Conservation (phyloP, 2,888 invertebrate species). For the Orthonychiurus folsomi region DNA sequence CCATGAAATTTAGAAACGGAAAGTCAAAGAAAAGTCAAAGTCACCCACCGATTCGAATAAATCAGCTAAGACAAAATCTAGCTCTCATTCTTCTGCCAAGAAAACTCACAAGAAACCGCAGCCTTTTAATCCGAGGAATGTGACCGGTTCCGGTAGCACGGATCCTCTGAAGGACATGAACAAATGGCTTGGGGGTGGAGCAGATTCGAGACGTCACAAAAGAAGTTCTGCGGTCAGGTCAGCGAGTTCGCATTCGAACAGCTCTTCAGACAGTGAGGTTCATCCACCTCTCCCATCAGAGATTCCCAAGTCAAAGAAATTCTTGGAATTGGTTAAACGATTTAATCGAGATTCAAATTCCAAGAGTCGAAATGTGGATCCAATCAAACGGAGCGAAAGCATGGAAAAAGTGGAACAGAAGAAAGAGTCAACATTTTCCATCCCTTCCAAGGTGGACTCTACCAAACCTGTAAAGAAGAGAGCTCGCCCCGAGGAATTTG, state of each 20-base stretch:
- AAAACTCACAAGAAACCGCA: too few relatives aligned
- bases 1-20: not conserved
- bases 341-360: not conserved
- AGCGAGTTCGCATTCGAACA: not conserved
- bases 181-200: conserved; percentile 56
- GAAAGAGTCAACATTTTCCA: not conserved
- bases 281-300: not conserved
- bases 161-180: conserved; percentile 71
- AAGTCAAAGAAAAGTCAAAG: too few relatives aligned
- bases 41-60: not conserved
- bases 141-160: too few relatives aligned
- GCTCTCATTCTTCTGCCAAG: too few relatives aligned
- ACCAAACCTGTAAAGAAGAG: conserved; percentile 6
- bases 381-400: not conserved
- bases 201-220: too few relatives aligned
- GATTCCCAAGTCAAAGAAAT: not conserved
- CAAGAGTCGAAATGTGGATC: not conserved
- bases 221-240: not conserved
- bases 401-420: conserved; percentile 42
- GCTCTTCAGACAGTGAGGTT: not conserved
- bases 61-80: too few relatives aligned
- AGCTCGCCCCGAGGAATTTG: not conserved
- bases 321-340: not conserved
- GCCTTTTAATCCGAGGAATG: too few relatives aligned
- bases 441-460: not conserved